These are phyloP conservation scores for Oreohelix idahoensis DNA, from an alignment of 1,140 invertebrate genomes.

Conservation along the genomic window DNA sequence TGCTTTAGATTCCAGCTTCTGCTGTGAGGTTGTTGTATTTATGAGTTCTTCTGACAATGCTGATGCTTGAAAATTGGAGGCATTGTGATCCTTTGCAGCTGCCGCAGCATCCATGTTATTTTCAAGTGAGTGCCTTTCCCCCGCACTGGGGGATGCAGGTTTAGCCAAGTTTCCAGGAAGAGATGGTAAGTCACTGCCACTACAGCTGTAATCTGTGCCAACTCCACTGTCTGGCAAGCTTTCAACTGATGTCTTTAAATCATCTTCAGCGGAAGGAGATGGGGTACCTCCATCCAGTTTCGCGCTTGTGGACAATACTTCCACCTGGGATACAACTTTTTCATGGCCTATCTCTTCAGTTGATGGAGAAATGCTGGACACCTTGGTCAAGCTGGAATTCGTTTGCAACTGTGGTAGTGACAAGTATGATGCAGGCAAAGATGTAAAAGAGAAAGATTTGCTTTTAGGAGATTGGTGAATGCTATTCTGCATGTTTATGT, in stretches of 20 bases:
- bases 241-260: conserved; percentile 10
- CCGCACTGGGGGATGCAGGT: not conserved
- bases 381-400: not conserved
- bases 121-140: not conserved
- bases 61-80: not conserved
- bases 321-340: not conserved
- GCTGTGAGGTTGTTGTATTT: not conserved
- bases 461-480: not conserved
- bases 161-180: not conserved
- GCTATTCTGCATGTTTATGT: not conserved
- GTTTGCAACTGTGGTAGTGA: not conserved
- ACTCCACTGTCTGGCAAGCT: conserved; percentile 17
- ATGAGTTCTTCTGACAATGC: not conserved
- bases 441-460: not conserved
- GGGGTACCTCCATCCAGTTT: not conserved
- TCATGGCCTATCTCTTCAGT: not conserved
- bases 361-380: not conserved
- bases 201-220: conserved; percentile 9
- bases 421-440: not conserved
- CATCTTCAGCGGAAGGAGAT: not conserved
- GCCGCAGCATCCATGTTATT: not conserved
- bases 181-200: not conserved
- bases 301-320: not conserved
- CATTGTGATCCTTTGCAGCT: not conserved
- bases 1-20: not conserved